Conservation (phyloP, 1,140 invertebrate species). For the Hyphantria cunea region DNA sequence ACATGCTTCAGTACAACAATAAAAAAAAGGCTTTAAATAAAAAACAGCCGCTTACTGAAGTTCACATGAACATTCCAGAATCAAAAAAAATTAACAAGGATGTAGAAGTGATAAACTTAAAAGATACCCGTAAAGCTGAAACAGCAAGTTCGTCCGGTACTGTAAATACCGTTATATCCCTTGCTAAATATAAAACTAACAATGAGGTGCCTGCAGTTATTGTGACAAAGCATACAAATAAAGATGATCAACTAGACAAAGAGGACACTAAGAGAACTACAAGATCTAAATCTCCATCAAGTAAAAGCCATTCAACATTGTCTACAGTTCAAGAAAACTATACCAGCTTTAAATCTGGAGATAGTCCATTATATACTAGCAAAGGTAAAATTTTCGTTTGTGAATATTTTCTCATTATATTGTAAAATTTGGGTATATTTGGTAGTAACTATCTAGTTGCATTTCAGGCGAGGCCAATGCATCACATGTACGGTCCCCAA, state of each 20-base stretch:
- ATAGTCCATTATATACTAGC: constrained; percentile 52
- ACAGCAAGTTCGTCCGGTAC: constrained; percentile 56
- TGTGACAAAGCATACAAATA: constrained; percentile 39
- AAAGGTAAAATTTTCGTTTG: constrained; percentile 42
- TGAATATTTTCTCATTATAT: neutral
- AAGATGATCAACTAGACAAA: constrained; percentile 32
- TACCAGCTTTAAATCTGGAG: constrained; percentile 58
- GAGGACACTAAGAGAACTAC: constrained; percentile 30
- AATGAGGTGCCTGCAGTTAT: constrained; percentile 51
- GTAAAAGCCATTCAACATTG: constrained; percentile 61
- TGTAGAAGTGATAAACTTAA: constrained; percentile 48
- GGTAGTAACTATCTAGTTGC: constrained; percentile 49
- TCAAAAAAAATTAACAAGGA: constrained; percentile 45
- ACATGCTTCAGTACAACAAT: constrained; percentile 58
- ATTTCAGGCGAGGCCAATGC: constrained; percentile 69
- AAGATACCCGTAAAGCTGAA: constrained; percentile 50
- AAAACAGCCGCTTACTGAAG: constrained; percentile 59
- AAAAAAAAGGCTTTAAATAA: constrained; percentile 44
- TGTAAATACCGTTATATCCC: constrained; percentile 58
- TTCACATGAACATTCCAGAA: constrained; percentile 57
- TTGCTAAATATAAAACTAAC: constrained; percentile 53
- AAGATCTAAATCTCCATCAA: constrained; percentile 63
- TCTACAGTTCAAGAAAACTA: constrained; percentile 67
- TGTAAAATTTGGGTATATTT: constrained; percentile 3
- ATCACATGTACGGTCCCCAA: constrained; percentile 63